Conservation (phyloP, 2,797 vertebrate genomes). For the Etheostoma nigrum region DNA sequence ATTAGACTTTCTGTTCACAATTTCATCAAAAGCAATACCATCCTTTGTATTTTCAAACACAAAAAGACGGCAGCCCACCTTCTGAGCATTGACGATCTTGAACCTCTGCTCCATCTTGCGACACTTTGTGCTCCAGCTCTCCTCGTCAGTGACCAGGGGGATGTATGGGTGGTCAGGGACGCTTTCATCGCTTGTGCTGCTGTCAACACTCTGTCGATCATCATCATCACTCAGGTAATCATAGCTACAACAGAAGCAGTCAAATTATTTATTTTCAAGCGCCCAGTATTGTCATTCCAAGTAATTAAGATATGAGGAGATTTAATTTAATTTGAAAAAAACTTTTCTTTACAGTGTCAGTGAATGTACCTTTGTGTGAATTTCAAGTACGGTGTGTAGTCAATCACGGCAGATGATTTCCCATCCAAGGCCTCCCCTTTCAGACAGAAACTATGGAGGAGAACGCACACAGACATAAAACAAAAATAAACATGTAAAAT, state of each 20-base stretch:
- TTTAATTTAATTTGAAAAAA: background rate
- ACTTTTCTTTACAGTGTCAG: background rate
- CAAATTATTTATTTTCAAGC: background rate
- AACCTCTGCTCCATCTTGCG: slow-evolving; percentile 99
- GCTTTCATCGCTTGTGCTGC: slow-evolving; percentile 96
- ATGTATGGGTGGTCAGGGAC: slow-evolving; percentile 94
- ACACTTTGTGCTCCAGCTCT: slow-evolving; percentile 98
- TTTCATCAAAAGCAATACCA: background rate
- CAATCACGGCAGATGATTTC: slow-evolving; percentile 93
- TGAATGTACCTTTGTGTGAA: slow-evolving; percentile 93
- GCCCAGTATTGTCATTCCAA: background rate
- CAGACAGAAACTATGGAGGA: slow-evolving; percentile 91
- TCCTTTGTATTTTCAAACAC: background rate
- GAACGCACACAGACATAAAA: slow-evolving; percentile 14
- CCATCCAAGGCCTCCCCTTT: slow-evolving; percentile 96
- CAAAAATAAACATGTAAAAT: background rate
- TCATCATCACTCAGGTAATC: slow-evolving; percentile 97
- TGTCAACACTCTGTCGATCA: slow-evolving; percentile 92
- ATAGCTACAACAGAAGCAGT: slow-evolving; percentile 81
- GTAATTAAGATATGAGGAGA: background rate
- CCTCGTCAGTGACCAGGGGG: slow-evolving; percentile 93
- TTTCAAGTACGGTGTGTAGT: slow-evolving; percentile 98
- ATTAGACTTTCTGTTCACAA: background rate
- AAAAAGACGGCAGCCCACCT: slow-evolving; percentile 80
- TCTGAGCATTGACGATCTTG: slow-evolving; percentile 97